phyloP scores from a whole-genome alignment of 2,888 invertebrate species.

The Trissonchulus latispiculum region DNA sequence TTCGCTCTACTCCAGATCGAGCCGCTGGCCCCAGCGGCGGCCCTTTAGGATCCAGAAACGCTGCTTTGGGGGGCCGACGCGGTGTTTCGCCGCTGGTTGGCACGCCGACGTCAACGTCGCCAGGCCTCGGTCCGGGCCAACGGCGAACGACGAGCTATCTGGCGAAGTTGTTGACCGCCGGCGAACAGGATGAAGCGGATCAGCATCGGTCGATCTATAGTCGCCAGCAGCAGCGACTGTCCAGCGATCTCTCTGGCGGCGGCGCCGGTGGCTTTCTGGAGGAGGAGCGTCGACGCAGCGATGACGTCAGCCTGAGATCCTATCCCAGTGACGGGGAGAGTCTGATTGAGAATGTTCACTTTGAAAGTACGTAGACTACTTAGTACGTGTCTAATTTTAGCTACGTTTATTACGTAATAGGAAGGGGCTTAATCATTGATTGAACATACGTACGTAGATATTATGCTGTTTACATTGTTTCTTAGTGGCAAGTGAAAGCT shows the following conservation, averaged over 20 bases:
- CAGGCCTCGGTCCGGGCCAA: no score
- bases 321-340: background rate
- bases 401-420: no score
- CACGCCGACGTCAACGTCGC: background rate
- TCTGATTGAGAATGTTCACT: background rate
- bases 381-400: no score
- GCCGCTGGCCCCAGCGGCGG: background rate
- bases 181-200: background rate
- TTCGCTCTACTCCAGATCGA: background rate
- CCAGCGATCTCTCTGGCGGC: background rate
- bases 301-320: background rate
- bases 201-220: background rate
- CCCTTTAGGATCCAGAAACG: background rate
- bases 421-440: no score
- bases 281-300: no score
- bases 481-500: no score
- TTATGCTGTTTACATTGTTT: no score
- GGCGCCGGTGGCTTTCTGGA: background rate
- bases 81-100: background rate
- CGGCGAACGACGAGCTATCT: background rate
- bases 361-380: slow-evolving; percentile 5
- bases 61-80: background rate
- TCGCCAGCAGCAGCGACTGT: background rate
- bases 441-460: no score
- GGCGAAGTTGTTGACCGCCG: background rate